These are phyloP conservation scores for Epinephelus coioides DNA, from an alignment of 2,797 vertebrate species.

Conservation along the genomic window DNA sequence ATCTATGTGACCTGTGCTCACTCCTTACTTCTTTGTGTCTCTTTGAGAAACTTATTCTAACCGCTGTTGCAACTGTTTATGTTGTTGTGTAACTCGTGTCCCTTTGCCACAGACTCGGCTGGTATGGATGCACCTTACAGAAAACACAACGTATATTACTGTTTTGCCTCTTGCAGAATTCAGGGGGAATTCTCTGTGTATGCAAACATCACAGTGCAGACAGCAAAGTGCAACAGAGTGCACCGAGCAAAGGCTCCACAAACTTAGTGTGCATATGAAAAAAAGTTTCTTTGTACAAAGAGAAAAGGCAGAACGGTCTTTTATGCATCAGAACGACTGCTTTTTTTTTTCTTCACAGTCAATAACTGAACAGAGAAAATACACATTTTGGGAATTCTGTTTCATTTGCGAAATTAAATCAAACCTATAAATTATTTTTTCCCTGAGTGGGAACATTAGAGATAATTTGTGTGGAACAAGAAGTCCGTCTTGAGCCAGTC, in stretches of 20 bases:
- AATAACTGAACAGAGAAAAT: slow-evolving; percentile 6
- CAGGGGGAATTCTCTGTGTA: background rate
- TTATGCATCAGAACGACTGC: background rate
- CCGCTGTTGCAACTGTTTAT: slow-evolving; percentile 1
- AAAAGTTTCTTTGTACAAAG: background rate
- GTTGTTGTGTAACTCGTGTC: slow-evolving; percentile 1
- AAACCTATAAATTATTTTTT: background rate
- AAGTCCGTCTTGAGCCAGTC: slow-evolving; percentile 13
- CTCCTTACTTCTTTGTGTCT: background rate
- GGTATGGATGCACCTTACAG: background rate
- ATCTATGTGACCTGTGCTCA: slow-evolving; percentile 13
- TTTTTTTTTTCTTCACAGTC: background rate
- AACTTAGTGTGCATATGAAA: background rate
- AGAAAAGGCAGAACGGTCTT: background rate
- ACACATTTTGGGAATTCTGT: background rate
- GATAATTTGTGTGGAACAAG: slow-evolving; percentile 12
- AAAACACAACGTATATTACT: slow-evolving; percentile 17
- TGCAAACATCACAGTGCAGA: slow-evolving; percentile 2
- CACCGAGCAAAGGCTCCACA: slow-evolving; percentile 15
- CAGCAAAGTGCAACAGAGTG: slow-evolving; percentile 9
- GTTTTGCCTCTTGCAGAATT: background rate
- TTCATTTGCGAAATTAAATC: slow-evolving; percentile 1
- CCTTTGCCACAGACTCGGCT: slow-evolving; percentile 4
- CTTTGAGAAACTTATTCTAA: slow-evolving; percentile 18
- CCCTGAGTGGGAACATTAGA: background rate